Evolutionary conservation across 2,113 vertebrate species (phyloP), one percentile per base, ranked within the genome.

Genomic region (Pteropus alecto): DNA sequence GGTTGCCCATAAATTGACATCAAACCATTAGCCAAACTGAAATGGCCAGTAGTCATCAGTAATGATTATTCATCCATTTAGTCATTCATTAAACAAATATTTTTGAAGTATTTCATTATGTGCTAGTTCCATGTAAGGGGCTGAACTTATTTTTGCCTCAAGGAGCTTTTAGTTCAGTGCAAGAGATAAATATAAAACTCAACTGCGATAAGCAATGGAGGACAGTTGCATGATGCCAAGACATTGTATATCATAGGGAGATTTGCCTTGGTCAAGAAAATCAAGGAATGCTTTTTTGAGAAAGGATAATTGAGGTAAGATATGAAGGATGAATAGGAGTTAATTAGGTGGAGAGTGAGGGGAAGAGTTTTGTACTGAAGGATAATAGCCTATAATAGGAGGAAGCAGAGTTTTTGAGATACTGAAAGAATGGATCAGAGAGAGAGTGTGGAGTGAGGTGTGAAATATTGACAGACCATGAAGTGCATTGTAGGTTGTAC

Each of bases 41-140:
- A 87, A 48, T 77, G 46, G 46, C 35, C 41, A n/a, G 10, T 48
- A 46, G 7, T 83, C 70, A 61, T 54, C 74, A 73, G 38, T 38
- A n/a, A 2, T 16, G 28, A 67, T 38, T 91, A 77, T 73, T 81
- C 22, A 48, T 28, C 68, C 54, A 87, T 51, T 93, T 43, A 90
- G 58, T 68, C 78, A 48, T 6, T 48, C 43, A 61, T 84, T 71
- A 74, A 92, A 78, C 24, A 86, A 61, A 58, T 56, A 71, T 8
- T 61, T 93, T 92, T 92, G 7, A 87, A 83, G 13, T 74, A n/a
- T n/a, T 92, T 93, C 56, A 61, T 79, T 61, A 15, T 90, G n/a
- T 71, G 9, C 48, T 18, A 51, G 33, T 26, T 51, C 33, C 65
- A 2, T 43, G 22, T 71, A 9, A 68, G n/a, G n/a, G 3, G 15